These are phyloP conservation scores for Drosophila setosimentum DNA, from an alignment of 2,888 invertebrate genomes.

Conservation along the genomic window DNA sequence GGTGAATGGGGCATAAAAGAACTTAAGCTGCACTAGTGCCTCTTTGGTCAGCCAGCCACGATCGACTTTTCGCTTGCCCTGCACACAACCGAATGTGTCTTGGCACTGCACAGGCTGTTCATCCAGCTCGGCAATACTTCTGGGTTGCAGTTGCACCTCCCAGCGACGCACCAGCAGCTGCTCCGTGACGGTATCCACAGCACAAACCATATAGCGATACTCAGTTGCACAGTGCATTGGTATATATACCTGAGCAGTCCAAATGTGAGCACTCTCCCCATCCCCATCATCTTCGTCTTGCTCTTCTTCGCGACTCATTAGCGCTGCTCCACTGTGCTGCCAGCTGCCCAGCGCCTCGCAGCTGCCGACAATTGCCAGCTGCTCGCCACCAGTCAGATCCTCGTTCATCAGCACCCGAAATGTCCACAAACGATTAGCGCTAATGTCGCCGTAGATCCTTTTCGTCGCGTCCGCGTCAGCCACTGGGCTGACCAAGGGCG, in stretches of 20 bases:
- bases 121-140: constrained; percentile 87
- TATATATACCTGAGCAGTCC: constrained; percentile 89
- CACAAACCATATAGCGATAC: constrained; percentile 92
- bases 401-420: constrained; percentile 87
- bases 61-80: constrained; percentile 88
- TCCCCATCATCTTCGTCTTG: constrained; percentile 84
- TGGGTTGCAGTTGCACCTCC: constrained; percentile 92
- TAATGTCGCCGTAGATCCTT: constrained; percentile 68
- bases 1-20: constrained; percentile 92
- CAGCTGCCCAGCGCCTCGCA: constrained; percentile 90
- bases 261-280: constrained; percentile 86
- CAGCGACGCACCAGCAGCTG: constrained; percentile 89
- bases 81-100: constrained; percentile 88
- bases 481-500: constrained; percentile 54
- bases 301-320: constrained; percentile 82
- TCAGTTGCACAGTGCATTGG: constrained; percentile 89
- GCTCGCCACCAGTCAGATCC: constrained; percentile 87
- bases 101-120: constrained; percentile 65
- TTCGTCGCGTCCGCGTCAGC: constrained; percentile 23
- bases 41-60: constrained; percentile 94
- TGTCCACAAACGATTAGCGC: constrained; percentile 84
- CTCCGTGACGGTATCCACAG: constrained; percentile 87
- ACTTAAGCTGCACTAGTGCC: constrained; percentile 93
- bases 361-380: constrained; percentile 90
- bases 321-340: constrained; percentile 88